Evolutionary conservation across 2,888 invertebrate genomes (phyloP).

Genomic region (Cantharis rufa): DNA sequence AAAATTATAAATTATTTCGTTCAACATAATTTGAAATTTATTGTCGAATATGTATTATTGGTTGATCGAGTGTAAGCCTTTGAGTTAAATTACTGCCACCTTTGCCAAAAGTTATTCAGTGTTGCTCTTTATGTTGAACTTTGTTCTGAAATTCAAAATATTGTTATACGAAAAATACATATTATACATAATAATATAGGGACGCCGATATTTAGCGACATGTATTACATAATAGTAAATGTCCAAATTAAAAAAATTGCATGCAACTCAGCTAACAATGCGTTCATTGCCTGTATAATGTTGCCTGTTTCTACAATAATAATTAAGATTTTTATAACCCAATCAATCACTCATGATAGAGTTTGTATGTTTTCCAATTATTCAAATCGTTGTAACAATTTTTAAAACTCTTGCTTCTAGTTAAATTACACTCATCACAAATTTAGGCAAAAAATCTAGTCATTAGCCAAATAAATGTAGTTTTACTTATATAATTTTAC

Average conservation of each 20-base stretch:
- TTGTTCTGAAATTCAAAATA: neutral
- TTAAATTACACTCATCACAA: neutral
- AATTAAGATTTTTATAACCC: neutral
- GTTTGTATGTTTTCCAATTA: neutral
- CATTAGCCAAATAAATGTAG: slow-evolving; percentile 53
- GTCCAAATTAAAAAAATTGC: neutral
- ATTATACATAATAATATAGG: too few species aligned
- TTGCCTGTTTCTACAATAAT: too few species aligned
- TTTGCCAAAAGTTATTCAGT: neutral
- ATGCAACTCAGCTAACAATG: slow-evolving; percentile 20
- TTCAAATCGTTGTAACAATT: neutral
- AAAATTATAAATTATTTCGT: slow-evolving; percentile 25
- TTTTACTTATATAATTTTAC: slow-evolving; percentile 13
- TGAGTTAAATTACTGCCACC: neutral
- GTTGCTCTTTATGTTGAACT: neutral
- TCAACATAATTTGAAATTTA: slow-evolving; percentile 11
- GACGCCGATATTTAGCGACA: neutral
- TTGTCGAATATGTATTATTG: neutral
- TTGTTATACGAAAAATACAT: neutral
- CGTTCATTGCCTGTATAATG: slow-evolving; percentile 14
- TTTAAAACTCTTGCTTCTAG: slow-evolving; percentile 1
- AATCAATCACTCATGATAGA: neutral
- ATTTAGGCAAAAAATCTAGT: slow-evolving; percentile 48
- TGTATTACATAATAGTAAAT: neutral
- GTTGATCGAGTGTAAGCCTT: neutral